These are phyloP conservation scores for Eulemur coronatus DNA, from an alignment of 2,797 vertebrate genomes.

Conservation along the genomic window DNA sequence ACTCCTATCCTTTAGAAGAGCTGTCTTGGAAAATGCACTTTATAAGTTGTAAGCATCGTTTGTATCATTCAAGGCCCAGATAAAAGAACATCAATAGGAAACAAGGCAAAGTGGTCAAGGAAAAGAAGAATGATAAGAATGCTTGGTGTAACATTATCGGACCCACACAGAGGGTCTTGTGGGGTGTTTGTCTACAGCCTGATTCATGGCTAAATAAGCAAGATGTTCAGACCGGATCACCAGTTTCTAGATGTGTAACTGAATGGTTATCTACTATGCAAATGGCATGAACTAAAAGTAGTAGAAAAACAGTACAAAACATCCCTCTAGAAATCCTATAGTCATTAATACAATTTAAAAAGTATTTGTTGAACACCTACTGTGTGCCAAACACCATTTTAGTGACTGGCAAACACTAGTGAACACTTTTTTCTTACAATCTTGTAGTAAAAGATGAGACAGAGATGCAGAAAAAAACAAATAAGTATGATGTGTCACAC, in stretches of 20 bases:
- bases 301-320: neutral
- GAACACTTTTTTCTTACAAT: neutral
- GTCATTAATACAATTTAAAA: neutral
- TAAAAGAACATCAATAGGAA: neutral
- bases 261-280: neutral
- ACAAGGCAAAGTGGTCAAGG: neutral
- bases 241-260: neutral
- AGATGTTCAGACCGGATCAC: neutral
- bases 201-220: neutral
- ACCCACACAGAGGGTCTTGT: neutral
- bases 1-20: neutral
- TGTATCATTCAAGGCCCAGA: neutral
- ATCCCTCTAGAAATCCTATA: neutral
- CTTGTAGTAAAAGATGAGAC: neutral
- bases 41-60: neutral
- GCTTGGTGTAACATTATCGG: neutral
- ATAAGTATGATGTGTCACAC: neutral
- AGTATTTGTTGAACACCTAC: neutral
- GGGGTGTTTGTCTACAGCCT: neutral
- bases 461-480: neutral
- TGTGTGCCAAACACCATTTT: neutral
- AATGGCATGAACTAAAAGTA: neutral
- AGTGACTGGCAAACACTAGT: neutral
- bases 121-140: neutral
- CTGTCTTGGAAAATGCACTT: neutral